Conservation (phyloP, 2,888 invertebrate species). For the Mesopsocus fuscifrons region DNA sequence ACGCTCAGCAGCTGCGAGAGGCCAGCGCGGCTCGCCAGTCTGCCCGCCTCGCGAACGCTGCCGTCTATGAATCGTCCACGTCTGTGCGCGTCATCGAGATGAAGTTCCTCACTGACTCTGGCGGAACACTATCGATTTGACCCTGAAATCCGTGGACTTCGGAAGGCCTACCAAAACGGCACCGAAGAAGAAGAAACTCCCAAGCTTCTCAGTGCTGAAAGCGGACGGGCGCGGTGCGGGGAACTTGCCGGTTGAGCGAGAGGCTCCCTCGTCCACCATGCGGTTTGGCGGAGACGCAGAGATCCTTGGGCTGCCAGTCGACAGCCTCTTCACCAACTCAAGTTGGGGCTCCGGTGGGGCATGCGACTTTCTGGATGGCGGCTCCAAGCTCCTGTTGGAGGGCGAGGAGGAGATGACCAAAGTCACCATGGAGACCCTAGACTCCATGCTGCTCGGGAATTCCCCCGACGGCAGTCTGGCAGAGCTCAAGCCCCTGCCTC, state of each 20-base stretch:
- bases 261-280: constrained; percentile 19
- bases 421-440: constrained; percentile 44
- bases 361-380: constrained; percentile 36
- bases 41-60: background rate
- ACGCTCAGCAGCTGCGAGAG: background rate
- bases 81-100: constrained; percentile 1
- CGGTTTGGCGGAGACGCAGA: constrained; percentile 21
- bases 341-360: constrained; percentile 41
- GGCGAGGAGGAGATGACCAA: constrained; percentile 22
- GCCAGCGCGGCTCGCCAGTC: background rate
- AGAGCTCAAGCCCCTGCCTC: constrained; percentile 69
- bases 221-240: background rate
- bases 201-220: constrained; percentile 6
- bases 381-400: constrained; percentile 24
- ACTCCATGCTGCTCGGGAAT: constrained; percentile 37
- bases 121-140: constrained; percentile 3
- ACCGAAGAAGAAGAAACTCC: constrained; percentile 7
- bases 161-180: constrained; percentile 3
- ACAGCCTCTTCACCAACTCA: constrained; percentile 49
- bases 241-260: background rate
- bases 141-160: background rate
- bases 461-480: constrained; percentile 44
- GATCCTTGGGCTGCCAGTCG: constrained; percentile 27
- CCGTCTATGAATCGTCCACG: constrained; percentile 3
- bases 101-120: constrained; percentile 8